Evolutionary conservation across 1,140 invertebrate species (phyloP).

Genomic region (Trialeurodes vaporariorum): DNA sequence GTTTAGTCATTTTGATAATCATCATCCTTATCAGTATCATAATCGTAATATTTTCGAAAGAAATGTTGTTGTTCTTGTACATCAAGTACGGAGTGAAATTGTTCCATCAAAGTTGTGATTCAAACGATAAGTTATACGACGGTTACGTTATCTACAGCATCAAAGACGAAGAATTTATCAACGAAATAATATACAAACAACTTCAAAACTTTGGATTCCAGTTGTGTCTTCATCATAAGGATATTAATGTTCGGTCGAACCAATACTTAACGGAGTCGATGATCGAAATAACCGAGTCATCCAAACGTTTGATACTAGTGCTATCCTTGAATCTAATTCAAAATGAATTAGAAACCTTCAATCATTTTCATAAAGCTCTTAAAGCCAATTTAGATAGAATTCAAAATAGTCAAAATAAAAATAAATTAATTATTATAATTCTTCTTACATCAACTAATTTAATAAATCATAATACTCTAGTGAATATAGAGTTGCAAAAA

Average conservation of each 20-base stretch:
- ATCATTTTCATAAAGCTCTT: slow-evolving; percentile 73
- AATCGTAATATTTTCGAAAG: slow-evolving; percentile 54
- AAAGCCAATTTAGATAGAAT: slow-evolving; percentile 56
- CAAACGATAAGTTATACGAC: slow-evolving; percentile 73
- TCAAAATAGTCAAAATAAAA: slow-evolving; percentile 42
- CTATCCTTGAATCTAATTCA: slow-evolving; percentile 85
- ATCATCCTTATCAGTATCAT: slow-evolving; percentile 58
- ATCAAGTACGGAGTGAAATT: slow-evolving; percentile 68
- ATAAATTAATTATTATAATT: slow-evolving; percentile 60
- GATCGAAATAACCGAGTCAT: slow-evolving; percentile 78
- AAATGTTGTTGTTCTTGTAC: slow-evolving; percentile 62
- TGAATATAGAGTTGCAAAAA: slow-evolving; percentile 75
- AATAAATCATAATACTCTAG: slow-evolving; percentile 53
- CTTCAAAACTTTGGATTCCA: slow-evolving; percentile 41
- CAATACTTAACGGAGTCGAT: slow-evolving; percentile 65
- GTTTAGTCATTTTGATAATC: slow-evolving; percentile 62
- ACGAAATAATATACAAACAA: slow-evolving; percentile 67
- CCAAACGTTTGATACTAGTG: slow-evolving; percentile 77
- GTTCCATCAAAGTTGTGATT: slow-evolving; percentile 72
- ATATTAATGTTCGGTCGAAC: slow-evolving; percentile 68
- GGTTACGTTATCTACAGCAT: slow-evolving; percentile 85
- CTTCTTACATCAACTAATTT: slow-evolving; percentile 71
- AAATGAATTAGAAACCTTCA: slow-evolving; percentile 87
- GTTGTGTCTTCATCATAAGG: slow-evolving; percentile 73
- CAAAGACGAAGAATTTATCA: slow-evolving; percentile 79